Percentiles rank a stretch among this genome's conserved stretches.
Conservation (phyloP, 2,113 vertebrate species). For the Cromileptes altivelis region DNA sequence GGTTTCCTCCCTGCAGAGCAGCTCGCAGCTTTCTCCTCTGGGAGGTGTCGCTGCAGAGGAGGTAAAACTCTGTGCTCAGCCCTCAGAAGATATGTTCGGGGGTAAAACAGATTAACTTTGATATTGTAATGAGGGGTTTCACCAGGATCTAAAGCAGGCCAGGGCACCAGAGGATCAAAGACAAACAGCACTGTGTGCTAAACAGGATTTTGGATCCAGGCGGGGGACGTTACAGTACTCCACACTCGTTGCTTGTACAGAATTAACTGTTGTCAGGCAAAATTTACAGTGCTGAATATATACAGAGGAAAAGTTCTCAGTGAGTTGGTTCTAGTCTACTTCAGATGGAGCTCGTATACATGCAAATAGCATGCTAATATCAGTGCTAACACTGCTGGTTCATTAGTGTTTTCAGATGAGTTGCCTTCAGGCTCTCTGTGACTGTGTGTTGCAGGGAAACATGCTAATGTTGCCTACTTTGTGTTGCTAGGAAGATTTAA, state of each 20-base stretch:
- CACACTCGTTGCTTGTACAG: not conserved
- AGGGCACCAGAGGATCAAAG: constrained; percentile 60
- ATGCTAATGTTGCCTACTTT: not conserved
- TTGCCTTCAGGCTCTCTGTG: not conserved
- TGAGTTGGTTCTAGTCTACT: too few relatives aligned
- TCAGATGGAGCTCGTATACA: not conserved
- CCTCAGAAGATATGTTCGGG: constrained; percentile 34
- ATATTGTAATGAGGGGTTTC: constrained; percentile 69
- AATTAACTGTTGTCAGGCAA: not conserved
- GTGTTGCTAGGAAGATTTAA: not conserved
- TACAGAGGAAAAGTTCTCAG: not conserved
- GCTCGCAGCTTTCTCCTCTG: constrained; percentile 10
- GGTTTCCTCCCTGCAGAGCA: constrained; percentile 11
- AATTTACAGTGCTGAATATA: not conserved
- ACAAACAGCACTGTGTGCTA: constrained; percentile 46
- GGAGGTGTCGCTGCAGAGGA: constrained; percentile 12
- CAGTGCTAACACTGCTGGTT: not conserved
- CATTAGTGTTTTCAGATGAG: too few relatives aligned
- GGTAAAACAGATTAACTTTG: constrained; percentile 68
- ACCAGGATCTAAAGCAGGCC: constrained; percentile 60
- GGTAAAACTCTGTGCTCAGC: constrained; percentile 28
- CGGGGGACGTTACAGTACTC: not conserved
- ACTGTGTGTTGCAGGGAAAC: not conserved
- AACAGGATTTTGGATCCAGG: constrained; percentile 32
- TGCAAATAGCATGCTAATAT: not conserved